These are phyloP conservation scores for Colletes latitarsis DNA, from an alignment of 1,140 invertebrate species.

Conservation along the genomic window DNA sequence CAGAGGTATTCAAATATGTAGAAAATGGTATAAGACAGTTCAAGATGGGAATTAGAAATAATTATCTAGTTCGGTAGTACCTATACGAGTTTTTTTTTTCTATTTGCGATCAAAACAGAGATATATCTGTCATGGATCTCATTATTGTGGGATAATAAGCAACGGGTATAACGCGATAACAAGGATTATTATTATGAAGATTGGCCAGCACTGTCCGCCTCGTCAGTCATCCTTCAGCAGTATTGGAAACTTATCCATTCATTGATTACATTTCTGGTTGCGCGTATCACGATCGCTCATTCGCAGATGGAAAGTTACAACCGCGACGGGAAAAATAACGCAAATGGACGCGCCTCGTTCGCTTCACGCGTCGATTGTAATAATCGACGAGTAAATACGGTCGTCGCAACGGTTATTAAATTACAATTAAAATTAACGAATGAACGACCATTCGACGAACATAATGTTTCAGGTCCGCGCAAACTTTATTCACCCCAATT, in stretches of 20 bases:
- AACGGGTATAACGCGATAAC: conserved; percentile 58
- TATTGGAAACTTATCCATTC: conserved; percentile 60
- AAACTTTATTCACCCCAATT: conserved; percentile 25
- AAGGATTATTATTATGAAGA: conserved; percentile 62
- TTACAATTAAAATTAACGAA: conserved; percentile 39
- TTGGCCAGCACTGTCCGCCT: conserved; percentile 50
- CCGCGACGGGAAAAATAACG: not conserved
- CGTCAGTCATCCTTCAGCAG: conserved; percentile 26
- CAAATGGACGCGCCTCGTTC: not conserved
- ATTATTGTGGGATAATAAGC: conserved; percentile 60
- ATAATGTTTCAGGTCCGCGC: not conserved
- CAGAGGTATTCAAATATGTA: no score
- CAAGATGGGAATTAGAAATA: no score
- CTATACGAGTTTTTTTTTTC: no score
- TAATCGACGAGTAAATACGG: not conserved
- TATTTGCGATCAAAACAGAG: no score
- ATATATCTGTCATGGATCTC: conserved; percentile 30
- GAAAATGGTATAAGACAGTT: no score
- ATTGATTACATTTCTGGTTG: conserved; percentile 55
- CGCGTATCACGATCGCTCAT: conserved; percentile 8
- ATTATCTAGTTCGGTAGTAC: no score
- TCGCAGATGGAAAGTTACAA: conserved; percentile 21
- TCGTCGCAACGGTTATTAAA: not conserved
- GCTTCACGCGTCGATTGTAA: not conserved
- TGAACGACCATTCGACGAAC: not conserved